These are phyloP conservation scores for Ornithoptera alexandrae DNA, from an alignment of 2,888 invertebrate genomes.

Conservation along the genomic window DNA sequence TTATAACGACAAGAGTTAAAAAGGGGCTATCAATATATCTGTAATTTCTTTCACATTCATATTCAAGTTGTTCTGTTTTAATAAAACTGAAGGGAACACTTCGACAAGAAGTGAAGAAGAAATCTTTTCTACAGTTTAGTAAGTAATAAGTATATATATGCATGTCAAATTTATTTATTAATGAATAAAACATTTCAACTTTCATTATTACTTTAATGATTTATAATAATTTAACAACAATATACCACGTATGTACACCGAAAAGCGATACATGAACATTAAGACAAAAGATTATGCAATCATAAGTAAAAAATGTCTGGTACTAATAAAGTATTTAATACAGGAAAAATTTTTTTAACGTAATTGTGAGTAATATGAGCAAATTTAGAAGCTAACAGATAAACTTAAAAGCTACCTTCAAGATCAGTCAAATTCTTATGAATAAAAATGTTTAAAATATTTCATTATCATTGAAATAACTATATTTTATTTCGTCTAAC, in stretches of 20 bases:
- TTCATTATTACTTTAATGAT: slow-evolving; percentile 39
- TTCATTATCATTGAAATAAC: slow-evolving; percentile 14
- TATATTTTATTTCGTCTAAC: background rate
- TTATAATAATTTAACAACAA: slow-evolving; percentile 45
- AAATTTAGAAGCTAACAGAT: slow-evolving; percentile 30
- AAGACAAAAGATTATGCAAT: background rate
- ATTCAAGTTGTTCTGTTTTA: too few species aligned
- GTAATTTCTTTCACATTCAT: too few species aligned
- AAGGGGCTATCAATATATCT: background rate
- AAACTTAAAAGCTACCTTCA: slow-evolving; percentile 46
- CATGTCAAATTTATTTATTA: background rate
- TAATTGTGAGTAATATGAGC: slow-evolving; percentile 33
- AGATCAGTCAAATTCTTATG: slow-evolving; percentile 56
- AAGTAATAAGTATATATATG: background rate
- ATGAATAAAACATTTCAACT: slow-evolving; percentile 28
- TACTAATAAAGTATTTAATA: background rate
- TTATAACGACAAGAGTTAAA: background rate
- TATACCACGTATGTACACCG: slow-evolving; percentile 53
- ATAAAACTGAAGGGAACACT: too few species aligned
- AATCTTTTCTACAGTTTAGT: too few species aligned
- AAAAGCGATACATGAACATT: slow-evolving; percentile 46
- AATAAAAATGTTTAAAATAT: slow-evolving; percentile 27
- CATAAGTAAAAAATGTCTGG: background rate
- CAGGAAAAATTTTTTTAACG: background rate
- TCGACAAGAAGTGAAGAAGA: too few species aligned